Base-by-base conservation (phyloP, 1,140 invertebrate genomes). In the Bombus picipes region DNA sequence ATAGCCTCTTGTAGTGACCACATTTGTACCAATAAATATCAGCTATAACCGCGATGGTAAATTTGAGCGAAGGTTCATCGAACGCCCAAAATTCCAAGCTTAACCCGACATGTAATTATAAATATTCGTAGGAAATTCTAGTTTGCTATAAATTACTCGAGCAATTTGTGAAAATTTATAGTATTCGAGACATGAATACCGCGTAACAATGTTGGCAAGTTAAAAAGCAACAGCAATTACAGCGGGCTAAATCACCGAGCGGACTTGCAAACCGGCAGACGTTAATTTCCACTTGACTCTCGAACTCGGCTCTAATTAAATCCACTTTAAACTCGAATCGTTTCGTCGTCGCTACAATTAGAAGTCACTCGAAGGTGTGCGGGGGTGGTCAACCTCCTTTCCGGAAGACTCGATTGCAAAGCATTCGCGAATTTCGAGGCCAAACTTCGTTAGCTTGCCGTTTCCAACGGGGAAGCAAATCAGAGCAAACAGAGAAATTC, bases 231-330 rank as follows among this genome's bases (percentile, higher is more conserved):
- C 66, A 37, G 34, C 66, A 66, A n/a, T 62, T 62, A 62, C 59
- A 62, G 12, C 28, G 28, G 13, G 65, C 18, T 68, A 68, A 39
- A 71, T 71, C 68, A 39, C 65, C 2, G 32, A 5, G 32, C 34
- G 8, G 41, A n/a, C 39, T 43, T 73, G 22, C 10, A 37, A 37
- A 10, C 12, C 18, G 10, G 25, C 37, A 13, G 68, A 39, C 68
- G 37, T 37, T 71, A 71, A 71, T 39, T 71, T 71, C 68, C 68
- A 37, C 68, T 71, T 22, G 68, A 39, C 34, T 39, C 37, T 25
- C 34, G 71, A 41, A 72, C 71, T 72, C 71, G 28, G 22, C 32
- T 12, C 37, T 65, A 78, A 78, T 78, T 43, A 65, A 18, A 25
- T 65, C n/a, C n/a, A 32, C n/a, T 66, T 65, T 62, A 65, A 62